phyloP scores from a whole-genome alignment of 1,140 invertebrate genomes.

The Drosophila varians region DNA sequence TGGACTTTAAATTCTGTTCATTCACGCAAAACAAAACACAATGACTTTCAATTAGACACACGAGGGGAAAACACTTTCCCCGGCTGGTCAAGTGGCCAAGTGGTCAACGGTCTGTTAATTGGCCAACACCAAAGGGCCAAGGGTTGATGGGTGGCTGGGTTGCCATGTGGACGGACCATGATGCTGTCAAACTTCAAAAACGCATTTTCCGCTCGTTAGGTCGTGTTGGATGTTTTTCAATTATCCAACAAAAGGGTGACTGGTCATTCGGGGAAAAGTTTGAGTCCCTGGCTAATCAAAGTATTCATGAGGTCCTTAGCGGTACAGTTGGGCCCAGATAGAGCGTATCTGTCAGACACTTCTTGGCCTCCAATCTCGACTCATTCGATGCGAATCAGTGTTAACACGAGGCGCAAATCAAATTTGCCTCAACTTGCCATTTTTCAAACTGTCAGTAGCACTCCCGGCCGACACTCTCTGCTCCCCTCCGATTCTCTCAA shows the following conservation, averaged over 20 bases:
- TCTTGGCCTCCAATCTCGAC: neutral
- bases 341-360: slow-evolving; percentile 1
- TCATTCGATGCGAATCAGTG: slow-evolving; percentile 47
- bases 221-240: slow-evolving; percentile 47
- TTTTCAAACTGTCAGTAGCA: slow-evolving; percentile 70
- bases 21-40: slow-evolving; percentile 48
- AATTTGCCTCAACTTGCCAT: slow-evolving; percentile 60
- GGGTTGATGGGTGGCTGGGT: slow-evolving; percentile 43
- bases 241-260: slow-evolving; percentile 7
- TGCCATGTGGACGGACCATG: slow-evolving; percentile 43
- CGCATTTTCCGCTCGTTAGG: slow-evolving; percentile 73
- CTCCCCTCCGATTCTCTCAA: neutral
- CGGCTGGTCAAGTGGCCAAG: slow-evolving; percentile 58
- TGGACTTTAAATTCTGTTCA: slow-evolving; percentile 34
- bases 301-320: slow-evolving; percentile 26
- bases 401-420: slow-evolving; percentile 43
- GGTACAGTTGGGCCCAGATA: slow-evolving; percentile 15
- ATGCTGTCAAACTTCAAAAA: slow-evolving; percentile 70
- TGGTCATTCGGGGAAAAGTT: slow-evolving; percentile 55
- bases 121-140: slow-evolving; percentile 47
- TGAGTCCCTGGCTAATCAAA: slow-evolving; percentile 27
- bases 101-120: slow-evolving; percentile 71
- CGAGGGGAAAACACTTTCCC: slow-evolving; percentile 23
- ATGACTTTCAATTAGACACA: slow-evolving; percentile 78
- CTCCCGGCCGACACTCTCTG: slow-evolving; percentile 22